phyloP scores from a whole-genome alignment of 2,888 invertebrate species.

The Phymatocera aterrima region DNA sequence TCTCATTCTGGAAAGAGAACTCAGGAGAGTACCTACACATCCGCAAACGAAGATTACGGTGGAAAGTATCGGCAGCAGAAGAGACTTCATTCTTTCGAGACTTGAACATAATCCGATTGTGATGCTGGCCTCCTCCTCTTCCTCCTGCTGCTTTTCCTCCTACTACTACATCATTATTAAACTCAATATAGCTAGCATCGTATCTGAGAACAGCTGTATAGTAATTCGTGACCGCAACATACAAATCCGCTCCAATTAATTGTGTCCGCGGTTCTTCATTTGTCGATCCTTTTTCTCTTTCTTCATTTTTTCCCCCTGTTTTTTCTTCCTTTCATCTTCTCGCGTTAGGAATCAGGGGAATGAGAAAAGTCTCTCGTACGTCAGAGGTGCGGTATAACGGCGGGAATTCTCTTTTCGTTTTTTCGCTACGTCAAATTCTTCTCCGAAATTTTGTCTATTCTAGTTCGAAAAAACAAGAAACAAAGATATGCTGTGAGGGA shows the following conservation, averaged over 20 bases:
- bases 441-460: too few relatives aligned
- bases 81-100: slow-evolving; percentile 27
- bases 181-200: slow-evolving; percentile 3
- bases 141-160: too few relatives aligned
- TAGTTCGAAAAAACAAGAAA: too few relatives aligned
- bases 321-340: too few relatives aligned
- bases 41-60: background rate
- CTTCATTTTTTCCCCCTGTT: too few relatives aligned
- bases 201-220: background rate
- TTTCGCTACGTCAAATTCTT: too few relatives aligned
- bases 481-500: too few relatives aligned
- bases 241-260: slow-evolving; percentile 45
- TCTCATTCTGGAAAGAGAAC: background rate
- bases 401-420: too few relatives aligned
- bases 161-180: slow-evolving; percentile 38
- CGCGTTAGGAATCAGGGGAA: too few relatives aligned
- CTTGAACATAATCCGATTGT: slow-evolving; percentile 53
- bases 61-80: background rate
- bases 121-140: slow-evolving; percentile 42
- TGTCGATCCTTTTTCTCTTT: too few relatives aligned
- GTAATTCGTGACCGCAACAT: background rate
- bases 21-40: background rate
- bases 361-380: too few relatives aligned
- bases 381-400: too few relatives aligned
- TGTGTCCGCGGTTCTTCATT: background rate